Evolutionary conservation across 2,888 invertebrate species (phyloP), one percentile per base, ranked within the genome.

Genomic region (Digitonthophagus gazella): DNA sequence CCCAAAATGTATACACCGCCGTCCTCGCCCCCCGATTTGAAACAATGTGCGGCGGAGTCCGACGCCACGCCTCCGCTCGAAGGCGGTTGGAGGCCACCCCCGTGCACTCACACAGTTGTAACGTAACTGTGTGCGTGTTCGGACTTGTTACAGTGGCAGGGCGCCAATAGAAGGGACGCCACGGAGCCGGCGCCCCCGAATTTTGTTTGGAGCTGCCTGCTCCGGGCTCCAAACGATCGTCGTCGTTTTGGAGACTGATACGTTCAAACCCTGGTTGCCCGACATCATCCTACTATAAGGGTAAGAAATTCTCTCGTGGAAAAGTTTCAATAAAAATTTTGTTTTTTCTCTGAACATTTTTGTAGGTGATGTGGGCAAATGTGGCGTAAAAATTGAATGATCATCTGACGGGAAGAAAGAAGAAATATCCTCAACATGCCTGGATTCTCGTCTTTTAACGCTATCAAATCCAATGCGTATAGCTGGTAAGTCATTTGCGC

Each of bases 181-280:
- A 83, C 78, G 83, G 78, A 82, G 81, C 83, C 85, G 86, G 85
- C 86, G 84, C 84, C 84, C n/a, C 82, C 83, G 81, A 85, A 82
- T 83, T 81, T 84, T 84, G 84, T 84, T 44, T 44, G 28, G 28
- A 44, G 84, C 84, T 83, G 82, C 73, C 73, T 70, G 74, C 71
- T 75, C 74, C 76, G 75, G 78, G 81, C 82, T 79, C 82, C 84
- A 83, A 83, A 83, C 80, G 77, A 75, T 72, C 74, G 75, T n/a
- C 78, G 78, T 57, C n/a, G 78, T 44, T 44, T 44, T 44, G 28
- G 28, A 5, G 28, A 44, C 28, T 44, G 78, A 78, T 75, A 78
- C 77, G 75, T 71, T 72, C 8, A 69, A 71, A 71, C n/a, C n/a
- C n/a, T n/a, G 74, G 72, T 72, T 70, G 69, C 74, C 72, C 72